Evolutionary conservation across 2,888 invertebrate species (phyloP).

Genomic region (Brassicogethes aeneus): DNA sequence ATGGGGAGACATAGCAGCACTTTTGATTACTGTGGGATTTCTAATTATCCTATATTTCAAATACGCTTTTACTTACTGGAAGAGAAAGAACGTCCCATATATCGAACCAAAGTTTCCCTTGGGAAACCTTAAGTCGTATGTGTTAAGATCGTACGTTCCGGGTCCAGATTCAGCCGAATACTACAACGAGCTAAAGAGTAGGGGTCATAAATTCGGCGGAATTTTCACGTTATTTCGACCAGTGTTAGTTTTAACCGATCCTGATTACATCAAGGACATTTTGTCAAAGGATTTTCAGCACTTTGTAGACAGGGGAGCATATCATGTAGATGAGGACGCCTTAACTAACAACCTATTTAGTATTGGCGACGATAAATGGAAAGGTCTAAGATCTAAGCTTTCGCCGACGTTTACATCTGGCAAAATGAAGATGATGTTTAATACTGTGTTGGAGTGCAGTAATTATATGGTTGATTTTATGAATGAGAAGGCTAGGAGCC

Average conservation of each 20-base stretch:
- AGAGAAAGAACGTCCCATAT: constrained; percentile 18
- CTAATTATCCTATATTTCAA: constrained; percentile 9
- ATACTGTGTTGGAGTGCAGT: constrained; percentile 27
- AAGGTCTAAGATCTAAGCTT: constrained; percentile 31
- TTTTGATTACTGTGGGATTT: not conserved
- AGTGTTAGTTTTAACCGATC: constrained; percentile 23
- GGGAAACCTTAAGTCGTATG: constrained; percentile 18
- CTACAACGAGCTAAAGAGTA: constrained; percentile 19
- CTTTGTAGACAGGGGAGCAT: not conserved
- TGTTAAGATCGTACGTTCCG: constrained; percentile 9
- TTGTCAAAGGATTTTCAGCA: constrained; percentile 16
- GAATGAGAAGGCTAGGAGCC: constrained; percentile 15
- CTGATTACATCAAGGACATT: constrained; percentile 24
- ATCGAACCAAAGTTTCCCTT: constrained; percentile 24
- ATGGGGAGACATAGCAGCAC: not conserved
- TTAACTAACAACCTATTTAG: not conserved
- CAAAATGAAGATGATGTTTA: constrained; percentile 40
- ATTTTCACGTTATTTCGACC: constrained; percentile 17
- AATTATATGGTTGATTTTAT: constrained; percentile 25
- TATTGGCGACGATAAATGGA: constrained; percentile 29
- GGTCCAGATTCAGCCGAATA: constrained; percentile 15
- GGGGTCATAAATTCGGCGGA: constrained; percentile 18
- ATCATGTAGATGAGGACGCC: not conserved
- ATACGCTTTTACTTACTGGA: constrained; percentile 21
- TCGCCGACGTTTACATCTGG: constrained; percentile 40